Evolutionary conservation across 2,888 invertebrate genomes (phyloP).

Genomic region (Hecatera dysodea): DNA sequence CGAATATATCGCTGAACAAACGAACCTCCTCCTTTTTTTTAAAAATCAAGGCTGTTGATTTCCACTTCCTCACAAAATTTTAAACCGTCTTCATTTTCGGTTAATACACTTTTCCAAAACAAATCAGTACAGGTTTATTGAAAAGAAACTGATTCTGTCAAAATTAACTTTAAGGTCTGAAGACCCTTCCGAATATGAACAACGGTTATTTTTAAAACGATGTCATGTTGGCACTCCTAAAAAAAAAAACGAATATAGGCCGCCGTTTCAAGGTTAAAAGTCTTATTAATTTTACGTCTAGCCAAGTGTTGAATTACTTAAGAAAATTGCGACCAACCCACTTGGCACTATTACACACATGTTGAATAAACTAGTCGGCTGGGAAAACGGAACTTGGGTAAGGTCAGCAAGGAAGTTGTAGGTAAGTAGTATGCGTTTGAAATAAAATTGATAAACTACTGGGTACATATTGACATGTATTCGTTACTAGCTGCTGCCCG

Average conservation of each 20-base stretch:
- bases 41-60: conserved; percentile 1
- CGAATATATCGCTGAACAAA: too few species aligned
- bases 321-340: conserved; percentile 76
- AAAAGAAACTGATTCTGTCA: conserved; percentile 13
- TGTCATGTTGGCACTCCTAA: conserved; percentile 3
- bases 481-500: too few species aligned
- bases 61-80: conserved; percentile 3
- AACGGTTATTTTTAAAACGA: conserved; percentile 15
- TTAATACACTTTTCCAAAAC: conserved; percentile 10
- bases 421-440: not conserved
- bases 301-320: conserved; percentile 70
- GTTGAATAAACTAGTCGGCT: conserved; percentile 73
- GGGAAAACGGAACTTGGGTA: conserved; percentile 78
- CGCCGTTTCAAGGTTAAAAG: conserved; percentile 60
- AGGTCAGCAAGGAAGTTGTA: conserved; percentile 59
- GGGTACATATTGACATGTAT: too few species aligned
- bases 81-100: conserved; percentile 2
- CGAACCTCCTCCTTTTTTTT: too few species aligned
- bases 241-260: conserved; percentile 49
- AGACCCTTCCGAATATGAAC: conserved; percentile 27
- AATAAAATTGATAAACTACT: too few species aligned
- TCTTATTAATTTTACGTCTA: conserved; percentile 64
- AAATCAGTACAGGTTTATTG: conserved; percentile 4
- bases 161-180: conserved; percentile 6
- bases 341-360: conserved; percentile 71